A percentile compares a stretch with the other conserved stretches of the same genome.
Conservation (phyloP, 2,113 vertebrate species). For the Gavia stellata region DNA sequence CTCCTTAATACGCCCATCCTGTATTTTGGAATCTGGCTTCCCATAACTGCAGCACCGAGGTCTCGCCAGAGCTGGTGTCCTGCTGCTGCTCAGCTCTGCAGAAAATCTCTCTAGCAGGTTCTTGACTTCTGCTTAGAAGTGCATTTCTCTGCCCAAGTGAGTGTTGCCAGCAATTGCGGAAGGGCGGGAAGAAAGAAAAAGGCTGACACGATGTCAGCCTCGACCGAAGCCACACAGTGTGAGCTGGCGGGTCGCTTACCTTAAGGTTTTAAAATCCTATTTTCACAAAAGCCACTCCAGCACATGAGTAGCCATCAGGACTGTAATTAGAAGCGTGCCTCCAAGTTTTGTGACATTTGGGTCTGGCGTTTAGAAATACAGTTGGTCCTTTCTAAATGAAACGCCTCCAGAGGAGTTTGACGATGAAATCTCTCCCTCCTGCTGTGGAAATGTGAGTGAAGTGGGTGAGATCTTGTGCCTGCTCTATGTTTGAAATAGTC, state of each 20-base stretch:
- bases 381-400: not conserved
- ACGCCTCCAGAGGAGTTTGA: not conserved
- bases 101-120: not conserved
- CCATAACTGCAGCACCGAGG: accelerated
- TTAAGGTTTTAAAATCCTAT: accelerated
- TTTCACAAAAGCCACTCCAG: not conserved
- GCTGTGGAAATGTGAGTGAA: not conserved
- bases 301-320: accelerated
- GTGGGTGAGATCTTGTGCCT: not conserved
- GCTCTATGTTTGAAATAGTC: not conserved
- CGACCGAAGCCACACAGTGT: accelerated
- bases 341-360: not conserved
- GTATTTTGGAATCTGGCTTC: not conserved
- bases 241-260: not conserved
- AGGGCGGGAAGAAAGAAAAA: not conserved
- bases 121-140: not conserved
- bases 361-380: not conserved
- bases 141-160: not conserved
- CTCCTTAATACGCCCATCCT: not conserved
- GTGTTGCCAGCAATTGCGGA: not conserved
- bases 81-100: not conserved
- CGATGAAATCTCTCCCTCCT: not conserved
- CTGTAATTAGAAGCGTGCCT: accelerated
- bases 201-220: not conserved
- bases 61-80: accelerated